A percentile compares a stretch with the other conserved stretches of the same genome.
These are phyloP conservation scores for Petrolisthes manimaculis DNA, from an alignment of 2,888 invertebrate genomes.

Conservation along the genomic window DNA sequence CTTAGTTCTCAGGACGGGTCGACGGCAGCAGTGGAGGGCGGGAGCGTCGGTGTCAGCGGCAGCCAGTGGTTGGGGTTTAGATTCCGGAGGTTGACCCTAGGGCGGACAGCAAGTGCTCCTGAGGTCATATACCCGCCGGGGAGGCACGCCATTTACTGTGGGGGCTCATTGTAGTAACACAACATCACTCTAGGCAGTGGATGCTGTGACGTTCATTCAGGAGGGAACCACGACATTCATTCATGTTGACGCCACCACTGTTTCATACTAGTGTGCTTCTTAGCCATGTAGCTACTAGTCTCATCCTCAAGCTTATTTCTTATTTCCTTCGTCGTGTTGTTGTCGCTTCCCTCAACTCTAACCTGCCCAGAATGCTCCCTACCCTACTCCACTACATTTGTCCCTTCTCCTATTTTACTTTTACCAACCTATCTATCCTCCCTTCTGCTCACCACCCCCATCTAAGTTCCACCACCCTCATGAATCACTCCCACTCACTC, in stretches of 20 bases:
- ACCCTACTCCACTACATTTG: too few species aligned
- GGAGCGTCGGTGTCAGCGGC: background rate
- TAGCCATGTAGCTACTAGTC: background rate
- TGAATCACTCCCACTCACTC: too few species aligned
- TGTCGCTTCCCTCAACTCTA: too few species aligned
- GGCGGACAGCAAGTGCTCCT: slow-evolving; percentile 36
- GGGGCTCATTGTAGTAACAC: background rate
- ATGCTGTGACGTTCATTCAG: background rate
- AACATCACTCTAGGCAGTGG: background rate
- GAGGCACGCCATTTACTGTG: slow-evolving; percentile 16
- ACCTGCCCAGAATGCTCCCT: too few species aligned
- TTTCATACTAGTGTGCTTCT: background rate
- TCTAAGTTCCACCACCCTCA: too few species aligned
- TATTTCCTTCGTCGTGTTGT: too few species aligned
- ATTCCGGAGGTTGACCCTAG: slow-evolving; percentile 27
- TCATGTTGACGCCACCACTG: slow-evolving; percentile 11
- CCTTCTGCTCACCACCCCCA: too few species aligned
- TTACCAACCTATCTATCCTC: too few species aligned
- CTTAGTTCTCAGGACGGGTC: slow-evolving; percentile 48
- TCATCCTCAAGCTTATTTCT: too few species aligned
- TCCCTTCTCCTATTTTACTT: too few species aligned
- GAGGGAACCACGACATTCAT: slow-evolving; percentile 9
- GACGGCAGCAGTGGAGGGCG: slow-evolving; percentile 16
- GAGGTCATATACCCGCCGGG: slow-evolving; percentile 33
- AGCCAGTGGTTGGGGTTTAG: background rate